Evolutionary conservation across 2,888 invertebrate genomes (phyloP), one percentile per base, ranked within the genome.

Genomic region (Ichneumon xanthorius): DNA sequence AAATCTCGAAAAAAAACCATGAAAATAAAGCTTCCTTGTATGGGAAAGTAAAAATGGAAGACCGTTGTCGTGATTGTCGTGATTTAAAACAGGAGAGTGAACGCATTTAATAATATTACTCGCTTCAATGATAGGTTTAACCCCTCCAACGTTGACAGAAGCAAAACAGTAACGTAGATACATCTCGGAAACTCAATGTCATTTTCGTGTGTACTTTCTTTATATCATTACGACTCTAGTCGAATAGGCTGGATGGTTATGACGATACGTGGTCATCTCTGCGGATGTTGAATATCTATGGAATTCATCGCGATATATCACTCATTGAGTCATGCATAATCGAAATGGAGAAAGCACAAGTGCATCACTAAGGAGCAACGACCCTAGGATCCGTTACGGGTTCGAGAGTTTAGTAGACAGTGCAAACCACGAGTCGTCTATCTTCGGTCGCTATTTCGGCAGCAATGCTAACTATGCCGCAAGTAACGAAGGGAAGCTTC

Each of bases 391-490:
- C 90, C 84, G 88, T 87, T 88, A 86, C 63, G 22, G 19, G 53
- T 40, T 40, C 67, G 58, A 37, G 65, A 75, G 61, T 55, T 45
- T 61, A 82, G 82, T 87, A 90, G 88, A 89, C 87, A 87, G 85
- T 79, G 84, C 75, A 33, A 82, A 71, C 55, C 53, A 86, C 80
- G 80, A 75, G 81, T 84, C 89, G 88, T 88, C 88, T 87, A 89
- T 89, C 89, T 90, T 88, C 87, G 80, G 87, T 87, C 82, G 83
- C 90, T 90, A 91, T 91, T 91, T 91, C 89, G 88, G 90, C 89
- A 67, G 82, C 76, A 77, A 87, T 77, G 85, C 77, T 77, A 85
- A 79, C 82, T 72, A 76, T 86, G 87, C 72, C 71, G 82, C 70
- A 67, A 50, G 67, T 50, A 82, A 76, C 63, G 55, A 55, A 65